Percentiles rank a stretch among this genome's conserved stretches.
Conservation (phyloP, 2,888 invertebrate genomes). For the Leptinotarsa tumamoca region DNA sequence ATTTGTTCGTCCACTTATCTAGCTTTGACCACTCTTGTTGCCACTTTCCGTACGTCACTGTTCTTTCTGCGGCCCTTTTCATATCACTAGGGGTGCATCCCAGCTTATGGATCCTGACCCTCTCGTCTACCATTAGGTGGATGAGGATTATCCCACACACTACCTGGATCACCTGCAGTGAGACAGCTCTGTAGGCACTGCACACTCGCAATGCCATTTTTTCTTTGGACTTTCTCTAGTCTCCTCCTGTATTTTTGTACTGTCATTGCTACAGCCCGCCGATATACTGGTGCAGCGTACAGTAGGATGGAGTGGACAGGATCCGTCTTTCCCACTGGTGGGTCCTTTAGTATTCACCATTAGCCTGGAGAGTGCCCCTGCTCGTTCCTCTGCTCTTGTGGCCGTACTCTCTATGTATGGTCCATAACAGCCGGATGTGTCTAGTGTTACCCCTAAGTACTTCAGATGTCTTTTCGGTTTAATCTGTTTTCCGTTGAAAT, state of each 20-base stretch:
- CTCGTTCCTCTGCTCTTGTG: not conserved
- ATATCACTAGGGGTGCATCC: not conserved
- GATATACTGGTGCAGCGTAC: constrained; percentile 2
- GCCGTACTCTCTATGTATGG: not conserved
- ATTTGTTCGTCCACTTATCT: not conserved
- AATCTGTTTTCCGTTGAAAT: not conserved
- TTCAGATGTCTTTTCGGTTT: not conserved
- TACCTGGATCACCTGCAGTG: not conserved
- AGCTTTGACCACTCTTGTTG: not conserved
- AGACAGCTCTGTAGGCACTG: not conserved
- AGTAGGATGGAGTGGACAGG: constrained; percentile 7
- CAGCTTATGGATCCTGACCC: not conserved
- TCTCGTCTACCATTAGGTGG: not conserved
- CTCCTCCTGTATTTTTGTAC: not conserved
- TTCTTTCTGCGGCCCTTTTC: not conserved
- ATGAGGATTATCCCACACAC: not conserved
- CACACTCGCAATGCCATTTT: not conserved
- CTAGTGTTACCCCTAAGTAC: not conserved
- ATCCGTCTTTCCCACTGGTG: not conserved
- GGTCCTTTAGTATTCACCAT: constrained; percentile 19
- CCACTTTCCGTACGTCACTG: not conserved
- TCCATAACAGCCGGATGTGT: not conserved
- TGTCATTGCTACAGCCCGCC: not conserved
- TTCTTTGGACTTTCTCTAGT: not conserved
- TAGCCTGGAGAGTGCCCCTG: not conserved